Percentiles rank a stretch among this genome's conserved stretches.
Evolutionary conservation across 2,113 vertebrate species (phyloP).

Genomic region (Phyllostomus hastatus): DNA sequence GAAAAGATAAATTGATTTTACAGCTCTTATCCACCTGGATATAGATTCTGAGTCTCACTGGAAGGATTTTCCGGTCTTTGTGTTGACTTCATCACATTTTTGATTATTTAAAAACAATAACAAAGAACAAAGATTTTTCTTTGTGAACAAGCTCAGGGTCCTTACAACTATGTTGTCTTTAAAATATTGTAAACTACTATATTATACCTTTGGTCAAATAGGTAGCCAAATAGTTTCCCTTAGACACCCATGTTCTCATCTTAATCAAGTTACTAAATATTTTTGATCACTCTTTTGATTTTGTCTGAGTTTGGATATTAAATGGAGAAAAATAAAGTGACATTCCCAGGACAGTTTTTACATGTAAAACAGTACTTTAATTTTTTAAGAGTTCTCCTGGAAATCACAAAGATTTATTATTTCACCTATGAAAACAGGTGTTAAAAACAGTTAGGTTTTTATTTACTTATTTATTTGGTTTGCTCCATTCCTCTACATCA

Average conservation of each 20-base stretch:
- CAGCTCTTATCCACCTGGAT: not conserved
- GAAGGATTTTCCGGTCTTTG: not conserved
- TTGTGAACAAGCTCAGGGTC: not conserved
- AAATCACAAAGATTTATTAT: not conserved
- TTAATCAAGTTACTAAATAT: not conserved
- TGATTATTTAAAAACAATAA: slow-evolving; percentile 33
- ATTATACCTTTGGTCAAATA: not conserved
- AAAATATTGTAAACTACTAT: not conserved
- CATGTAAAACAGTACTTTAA: not conserved
- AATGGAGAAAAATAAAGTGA: slow-evolving; percentile 19
- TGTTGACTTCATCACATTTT: not conserved
- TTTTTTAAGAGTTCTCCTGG: not conserved
- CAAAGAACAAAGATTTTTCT: not conserved
- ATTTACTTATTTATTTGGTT: not conserved
- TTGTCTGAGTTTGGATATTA: not conserved
- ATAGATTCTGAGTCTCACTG: not conserved
- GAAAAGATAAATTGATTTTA: not conserved
- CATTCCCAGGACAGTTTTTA: not conserved
- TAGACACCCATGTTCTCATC: too few relatives aligned
- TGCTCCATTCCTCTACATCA: not conserved
- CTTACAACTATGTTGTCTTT: not conserved
- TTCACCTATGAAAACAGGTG: not conserved
- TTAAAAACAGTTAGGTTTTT: not conserved
- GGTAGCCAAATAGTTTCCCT: not conserved
- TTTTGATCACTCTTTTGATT: not conserved